Evolutionary conservation across 2,888 invertebrate genomes (phyloP).

Genomic region (Leptinotarsa juncta): DNA sequence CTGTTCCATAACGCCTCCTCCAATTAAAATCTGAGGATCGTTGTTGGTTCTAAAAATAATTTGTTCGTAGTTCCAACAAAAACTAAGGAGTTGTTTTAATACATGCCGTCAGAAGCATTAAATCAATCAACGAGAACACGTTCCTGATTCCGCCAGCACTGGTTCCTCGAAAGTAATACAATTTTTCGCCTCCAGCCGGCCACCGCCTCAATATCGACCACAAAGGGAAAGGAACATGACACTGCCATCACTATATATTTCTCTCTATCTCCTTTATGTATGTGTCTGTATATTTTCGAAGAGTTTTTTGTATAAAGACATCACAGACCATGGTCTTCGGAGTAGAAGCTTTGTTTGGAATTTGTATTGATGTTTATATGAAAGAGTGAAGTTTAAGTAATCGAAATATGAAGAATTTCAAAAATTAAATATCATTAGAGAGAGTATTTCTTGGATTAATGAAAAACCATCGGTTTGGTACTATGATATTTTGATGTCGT

Average conservation of each 20-base stretch:
- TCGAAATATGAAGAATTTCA: background rate
- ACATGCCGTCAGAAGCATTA: background rate
- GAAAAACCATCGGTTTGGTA: too few species aligned
- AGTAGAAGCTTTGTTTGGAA: conserved; percentile 3
- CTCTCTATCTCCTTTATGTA: conserved; percentile 19
- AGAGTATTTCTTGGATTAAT: background rate
- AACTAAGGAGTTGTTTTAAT: background rate
- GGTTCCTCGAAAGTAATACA: conserved; percentile 41
- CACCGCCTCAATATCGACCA: conserved; percentile 48
- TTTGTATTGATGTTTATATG: conserved; percentile 8
- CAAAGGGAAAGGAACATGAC: conserved; percentile 35
- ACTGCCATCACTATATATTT: conserved; percentile 31
- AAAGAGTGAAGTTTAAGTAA: background rate
- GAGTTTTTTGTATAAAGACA: conserved; percentile 13
- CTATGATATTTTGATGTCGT: too few species aligned
- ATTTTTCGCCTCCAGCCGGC: conserved; percentile 43
- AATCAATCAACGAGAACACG: background rate
- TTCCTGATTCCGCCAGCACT: conserved; percentile 18
- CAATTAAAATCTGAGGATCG: too few species aligned
- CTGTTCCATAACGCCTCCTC: too few species aligned
- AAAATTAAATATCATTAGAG: background rate
- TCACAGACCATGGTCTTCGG: background rate
- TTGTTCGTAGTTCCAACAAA: too few species aligned
- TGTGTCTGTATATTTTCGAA: conserved; percentile 10
- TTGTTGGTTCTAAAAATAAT: too few species aligned